These are phyloP conservation scores for Danio tinwini DNA, from an alignment of 2,797 vertebrate species.

Conservation along the genomic window DNA sequence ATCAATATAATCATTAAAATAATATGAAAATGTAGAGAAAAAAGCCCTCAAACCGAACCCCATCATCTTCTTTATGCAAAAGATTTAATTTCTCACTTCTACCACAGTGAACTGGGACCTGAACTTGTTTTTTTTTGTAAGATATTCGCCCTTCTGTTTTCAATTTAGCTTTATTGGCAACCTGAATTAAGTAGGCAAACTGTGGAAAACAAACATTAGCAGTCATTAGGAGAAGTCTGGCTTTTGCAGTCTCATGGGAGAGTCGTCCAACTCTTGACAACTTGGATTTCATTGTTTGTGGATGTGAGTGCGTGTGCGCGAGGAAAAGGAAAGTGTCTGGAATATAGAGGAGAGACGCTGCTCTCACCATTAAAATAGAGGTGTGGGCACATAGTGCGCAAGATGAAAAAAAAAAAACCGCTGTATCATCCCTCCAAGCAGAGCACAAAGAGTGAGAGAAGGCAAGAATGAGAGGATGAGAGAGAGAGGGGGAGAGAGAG, in stretches of 20 bases:
- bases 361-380: constrained; percentile 47
- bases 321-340: constrained; percentile 6
- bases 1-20: too few relatives aligned
- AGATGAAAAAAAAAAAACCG: constrained; percentile 20
- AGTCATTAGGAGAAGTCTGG: constrained; percentile 40
- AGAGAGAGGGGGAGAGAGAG: constrained; percentile 32
- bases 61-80: background rate
- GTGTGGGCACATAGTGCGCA: constrained; percentile 29
- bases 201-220: constrained; percentile 35
- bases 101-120: background rate
- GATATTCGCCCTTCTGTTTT: background rate
- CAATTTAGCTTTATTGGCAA: background rate
- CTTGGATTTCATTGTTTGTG: constrained; percentile 33
- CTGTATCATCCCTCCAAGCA: constrained; percentile 35
- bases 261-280: constrained; percentile 37
- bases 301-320: constrained; percentile 37
- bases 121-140: constrained; percentile 4
- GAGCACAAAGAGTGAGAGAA: constrained; percentile 33
- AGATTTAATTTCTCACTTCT: background rate
- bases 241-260: constrained; percentile 26
- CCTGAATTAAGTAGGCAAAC: constrained; percentile 7
- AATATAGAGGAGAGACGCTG: constrained; percentile 16
- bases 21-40: too few relatives aligned
- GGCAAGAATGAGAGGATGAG: constrained; percentile 11
- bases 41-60: background rate